These are phyloP conservation scores for Aporrectodea caliginosa DNA, from an alignment of 1,140 invertebrate species.

Conservation along the genomic window DNA sequence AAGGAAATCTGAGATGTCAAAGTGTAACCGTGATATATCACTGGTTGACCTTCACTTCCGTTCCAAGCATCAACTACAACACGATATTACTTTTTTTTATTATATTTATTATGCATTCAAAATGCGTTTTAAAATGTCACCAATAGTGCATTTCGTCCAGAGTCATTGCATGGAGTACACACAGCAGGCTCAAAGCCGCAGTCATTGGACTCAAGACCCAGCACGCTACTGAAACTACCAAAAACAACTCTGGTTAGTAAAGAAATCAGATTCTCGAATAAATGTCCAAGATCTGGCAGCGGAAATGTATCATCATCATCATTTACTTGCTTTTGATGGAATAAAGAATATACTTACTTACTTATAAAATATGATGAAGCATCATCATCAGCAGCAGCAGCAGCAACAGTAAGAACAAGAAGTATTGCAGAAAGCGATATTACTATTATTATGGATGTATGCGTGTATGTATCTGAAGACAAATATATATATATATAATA, in stretches of 20 bases:
- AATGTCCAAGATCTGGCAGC: no score
- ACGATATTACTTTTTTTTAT: neutral
- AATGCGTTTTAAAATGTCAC: neutral
- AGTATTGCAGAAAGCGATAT: no score
- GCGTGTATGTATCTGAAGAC: no score
- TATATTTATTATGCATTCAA: neutral
- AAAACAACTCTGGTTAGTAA: no score
- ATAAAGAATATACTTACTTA: neutral
- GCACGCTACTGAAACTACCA: neutral
- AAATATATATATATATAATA: no score
- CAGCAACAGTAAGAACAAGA: neutral
- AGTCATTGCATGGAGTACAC: neutral
- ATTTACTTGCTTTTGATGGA: no score
- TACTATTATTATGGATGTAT: no score
- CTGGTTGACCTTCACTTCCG: constrained; percentile 78
- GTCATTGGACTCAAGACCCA: neutral
- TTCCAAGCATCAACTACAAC: constrained; percentile 88
- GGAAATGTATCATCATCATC: no score
- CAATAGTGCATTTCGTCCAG: neutral
- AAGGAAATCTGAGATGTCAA: constrained; percentile 95
- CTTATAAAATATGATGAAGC: neutral
- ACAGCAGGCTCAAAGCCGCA: neutral
- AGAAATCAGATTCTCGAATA: no score
- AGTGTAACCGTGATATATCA: constrained; percentile 95
- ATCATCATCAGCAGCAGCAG: neutral